Percentiles rank a stretch among this genome's conserved stretches.
Evolutionary conservation across 1,140 invertebrate genomes (phyloP).

Genomic region (Ladona fulva): DNA sequence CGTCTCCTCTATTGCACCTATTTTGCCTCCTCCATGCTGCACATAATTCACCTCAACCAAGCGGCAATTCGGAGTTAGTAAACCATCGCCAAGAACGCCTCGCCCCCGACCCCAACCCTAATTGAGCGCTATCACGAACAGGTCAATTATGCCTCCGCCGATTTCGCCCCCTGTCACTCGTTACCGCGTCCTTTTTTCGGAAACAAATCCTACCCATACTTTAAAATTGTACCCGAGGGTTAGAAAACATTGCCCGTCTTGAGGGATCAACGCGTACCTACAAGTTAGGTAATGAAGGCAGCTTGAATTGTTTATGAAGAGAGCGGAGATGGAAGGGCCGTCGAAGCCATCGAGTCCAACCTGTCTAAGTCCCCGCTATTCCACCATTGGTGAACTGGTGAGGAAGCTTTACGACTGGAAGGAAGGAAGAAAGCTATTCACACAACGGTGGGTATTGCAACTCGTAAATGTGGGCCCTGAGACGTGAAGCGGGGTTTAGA

Average conservation of each 20-base stretch:
- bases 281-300: background rate
- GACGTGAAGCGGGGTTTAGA: background rate
- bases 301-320: background rate
- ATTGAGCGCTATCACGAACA: background rate
- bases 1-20: background rate
- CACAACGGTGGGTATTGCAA: background rate
- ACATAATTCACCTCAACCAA: background rate
- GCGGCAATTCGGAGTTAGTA: background rate
- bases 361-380: background rate
- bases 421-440: background rate
- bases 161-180: background rate
- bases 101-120: background rate
- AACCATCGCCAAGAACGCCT: background rate
- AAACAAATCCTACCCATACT: no score
- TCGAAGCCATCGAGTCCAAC: background rate
- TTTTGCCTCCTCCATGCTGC: background rate
- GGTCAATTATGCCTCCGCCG: background rate
- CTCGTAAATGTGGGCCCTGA: background rate
- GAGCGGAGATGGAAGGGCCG: no score
- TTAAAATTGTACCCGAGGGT: no score
- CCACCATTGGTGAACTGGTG: background rate
- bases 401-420: background rate
- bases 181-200: no score
- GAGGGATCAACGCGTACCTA: no score
- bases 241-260: no score